Evolutionary conservation across 2,113 vertebrate species (phyloP).

Genomic region (Callocephalon fimbriatum): DNA sequence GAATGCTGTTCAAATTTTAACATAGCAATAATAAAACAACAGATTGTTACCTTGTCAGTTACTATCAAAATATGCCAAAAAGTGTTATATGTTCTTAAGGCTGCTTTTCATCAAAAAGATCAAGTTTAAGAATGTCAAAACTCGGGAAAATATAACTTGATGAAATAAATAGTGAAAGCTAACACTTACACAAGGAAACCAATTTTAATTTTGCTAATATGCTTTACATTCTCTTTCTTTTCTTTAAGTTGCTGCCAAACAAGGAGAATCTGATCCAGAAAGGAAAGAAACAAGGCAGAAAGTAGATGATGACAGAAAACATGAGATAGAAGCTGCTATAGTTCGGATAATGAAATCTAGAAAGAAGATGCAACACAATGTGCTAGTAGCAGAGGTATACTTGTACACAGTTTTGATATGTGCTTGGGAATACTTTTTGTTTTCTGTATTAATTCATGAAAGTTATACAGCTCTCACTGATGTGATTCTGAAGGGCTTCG

Average conservation of each 20-base stretch:
- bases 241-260: conserved; percentile 94
- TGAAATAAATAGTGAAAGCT: conserved; percentile 14
- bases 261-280: conserved; percentile 97
- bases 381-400: conserved; percentile 94
- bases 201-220: background rate
- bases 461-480: background rate
- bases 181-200: background rate
- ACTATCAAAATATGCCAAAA: conserved; percentile 41
- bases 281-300: conserved; percentile 97
- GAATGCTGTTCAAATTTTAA: background rate
- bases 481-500: background rate
- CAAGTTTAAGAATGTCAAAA: conserved; percentile 20
- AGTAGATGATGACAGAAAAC: conserved; percentile 98
- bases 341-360: conserved; percentile 98
- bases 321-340: conserved; percentile 98
- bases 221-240: conserved; percentile 21
- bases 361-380: conserved; percentile 98
- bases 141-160: conserved; percentile 13
- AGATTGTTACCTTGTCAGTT: conserved; percentile 62
- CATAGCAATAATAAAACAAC: background rate
- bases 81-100: conserved; percentile 30
- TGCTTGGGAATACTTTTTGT: background rate
- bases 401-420: background rate
- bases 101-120: background rate
- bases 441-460: background rate